Evolutionary conservation across 2,797 vertebrate species (phyloP).

Genomic region (Neosilurus mollespiculum): DNA sequence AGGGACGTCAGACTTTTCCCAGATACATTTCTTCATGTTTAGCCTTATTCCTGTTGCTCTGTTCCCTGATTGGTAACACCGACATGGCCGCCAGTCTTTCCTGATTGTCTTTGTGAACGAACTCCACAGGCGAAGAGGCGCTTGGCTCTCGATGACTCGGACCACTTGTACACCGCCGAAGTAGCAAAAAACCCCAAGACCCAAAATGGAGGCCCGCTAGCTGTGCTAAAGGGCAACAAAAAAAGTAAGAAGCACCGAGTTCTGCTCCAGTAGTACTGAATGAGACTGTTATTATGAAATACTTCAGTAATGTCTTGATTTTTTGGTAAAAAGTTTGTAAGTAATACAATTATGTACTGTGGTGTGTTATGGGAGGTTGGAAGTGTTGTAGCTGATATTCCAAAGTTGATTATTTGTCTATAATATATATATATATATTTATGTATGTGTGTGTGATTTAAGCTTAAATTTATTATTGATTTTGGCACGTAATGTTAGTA

Average conservation of each 20-base stretch:
- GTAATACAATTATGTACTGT: background rate
- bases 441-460: no score
- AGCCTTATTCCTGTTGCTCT: background rate
- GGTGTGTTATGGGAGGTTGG: background rate
- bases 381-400: no score
- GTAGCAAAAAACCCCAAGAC: slow-evolving; percentile 86
- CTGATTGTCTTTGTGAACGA: background rate
- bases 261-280: background rate
- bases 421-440: no score
- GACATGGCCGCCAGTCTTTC: background rate
- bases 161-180: slow-evolving; percentile 88
- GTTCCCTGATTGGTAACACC: background rate
- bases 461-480: background rate
- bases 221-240: slow-evolving; percentile 88
- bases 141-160: slow-evolving; percentile 90
- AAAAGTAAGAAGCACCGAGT: slow-evolving; percentile 80
- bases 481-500: background rate
- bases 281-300: no score
- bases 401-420: background rate
- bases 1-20: background rate
- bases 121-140: slow-evolving; percentile 86
- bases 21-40: background rate
- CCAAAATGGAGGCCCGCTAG: slow-evolving; percentile 80
- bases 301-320: background rate
- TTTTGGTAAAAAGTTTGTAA: background rate